Percentiles rank a stretch among this genome's conserved stretches.
These are phyloP conservation scores for Pelmatolapia mariae DNA, from an alignment of 2,113 vertebrate genomes.

Conservation along the genomic window DNA sequence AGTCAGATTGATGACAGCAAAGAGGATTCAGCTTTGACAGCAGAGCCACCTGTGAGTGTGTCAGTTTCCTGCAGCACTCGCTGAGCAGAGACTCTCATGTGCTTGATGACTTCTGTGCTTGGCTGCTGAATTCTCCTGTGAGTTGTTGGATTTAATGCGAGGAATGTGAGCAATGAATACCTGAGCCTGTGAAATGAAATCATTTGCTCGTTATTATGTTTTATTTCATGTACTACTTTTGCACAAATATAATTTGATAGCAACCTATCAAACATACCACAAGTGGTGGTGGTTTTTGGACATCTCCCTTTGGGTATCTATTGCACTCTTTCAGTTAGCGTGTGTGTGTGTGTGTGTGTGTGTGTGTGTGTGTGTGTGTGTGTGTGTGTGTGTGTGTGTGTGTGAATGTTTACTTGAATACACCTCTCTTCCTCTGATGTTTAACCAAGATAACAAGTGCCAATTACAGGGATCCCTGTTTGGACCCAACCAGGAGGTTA, in stretches of 20 bases:
- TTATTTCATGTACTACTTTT: neutral
- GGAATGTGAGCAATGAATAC: neutral
- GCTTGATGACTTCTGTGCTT: neutral
- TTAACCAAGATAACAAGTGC: conserved; percentile 15
- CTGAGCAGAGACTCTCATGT: neutral
- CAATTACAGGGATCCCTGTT: neutral
- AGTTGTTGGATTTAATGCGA: neutral
- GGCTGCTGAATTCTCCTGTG: neutral
- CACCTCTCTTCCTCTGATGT: neutral
- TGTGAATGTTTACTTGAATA: neutral
- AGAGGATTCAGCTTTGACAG: neutral
- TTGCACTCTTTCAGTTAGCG: neutral
- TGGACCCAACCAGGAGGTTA: neutral
- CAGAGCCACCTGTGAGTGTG: neutral
- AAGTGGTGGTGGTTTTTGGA: neutral
- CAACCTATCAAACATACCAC: neutral
- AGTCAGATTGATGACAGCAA: neutral
- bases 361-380: too few species aligned
- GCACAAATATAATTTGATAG: neutral
- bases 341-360: rapidly evolving
- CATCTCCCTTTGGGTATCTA: neutral
- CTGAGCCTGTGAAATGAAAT: neutral
- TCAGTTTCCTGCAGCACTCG: neutral
- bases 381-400: neutral
- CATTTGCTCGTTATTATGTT: neutral